Percentiles rank a stretch among this genome's conserved stretches.
Conservation (phyloP, 2,797 vertebrate genomes). For the Synanceia verrucosa region DNA sequence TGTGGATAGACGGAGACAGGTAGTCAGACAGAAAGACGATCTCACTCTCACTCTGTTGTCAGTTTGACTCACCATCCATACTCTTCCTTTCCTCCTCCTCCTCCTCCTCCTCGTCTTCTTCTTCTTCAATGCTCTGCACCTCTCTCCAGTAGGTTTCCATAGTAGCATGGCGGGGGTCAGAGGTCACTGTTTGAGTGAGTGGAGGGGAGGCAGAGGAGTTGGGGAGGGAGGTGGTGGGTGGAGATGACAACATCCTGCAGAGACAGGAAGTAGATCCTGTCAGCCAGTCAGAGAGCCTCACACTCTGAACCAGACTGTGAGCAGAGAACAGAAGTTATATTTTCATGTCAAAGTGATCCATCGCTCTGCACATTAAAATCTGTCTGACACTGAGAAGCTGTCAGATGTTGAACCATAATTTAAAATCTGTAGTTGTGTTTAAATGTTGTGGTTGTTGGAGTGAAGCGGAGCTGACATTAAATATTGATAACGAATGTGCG, state of each 20-base stretch:
- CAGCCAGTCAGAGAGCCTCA: not conserved
- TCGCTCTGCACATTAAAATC: too few species aligned
- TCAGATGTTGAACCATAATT: too few species aligned
- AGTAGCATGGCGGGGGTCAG: constrained; percentile 66
- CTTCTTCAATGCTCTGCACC: constrained; percentile 88
- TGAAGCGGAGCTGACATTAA: constrained; percentile 22
- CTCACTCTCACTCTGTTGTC: not conserved
- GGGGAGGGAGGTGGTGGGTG: constrained; percentile 9
- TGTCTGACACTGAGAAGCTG: too few species aligned
- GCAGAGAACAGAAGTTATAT: too few species aligned
- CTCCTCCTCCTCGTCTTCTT: constrained; percentile 81
- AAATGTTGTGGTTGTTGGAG: not conserved
- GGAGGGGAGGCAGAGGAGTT: not conserved
- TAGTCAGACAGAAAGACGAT: not conserved
- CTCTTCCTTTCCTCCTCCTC: constrained; percentile 86
- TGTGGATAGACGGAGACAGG: constrained; percentile 53
- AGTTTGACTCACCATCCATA: constrained; percentile 85
- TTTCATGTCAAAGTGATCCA: too few species aligned
- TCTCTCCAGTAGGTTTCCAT: constrained; percentile 97
- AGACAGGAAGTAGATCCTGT: not conserved
- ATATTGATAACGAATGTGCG: constrained; percentile 36
- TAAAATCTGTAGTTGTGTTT: not conserved
- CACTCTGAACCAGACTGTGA: too few species aligned
- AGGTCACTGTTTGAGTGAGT: constrained; percentile 3
- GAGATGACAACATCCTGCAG: constrained; percentile 62